These are phyloP conservation scores for Pelvicachromis taeniatus DNA, from an alignment of 2,113 vertebrate genomes.

Conservation along the genomic window DNA sequence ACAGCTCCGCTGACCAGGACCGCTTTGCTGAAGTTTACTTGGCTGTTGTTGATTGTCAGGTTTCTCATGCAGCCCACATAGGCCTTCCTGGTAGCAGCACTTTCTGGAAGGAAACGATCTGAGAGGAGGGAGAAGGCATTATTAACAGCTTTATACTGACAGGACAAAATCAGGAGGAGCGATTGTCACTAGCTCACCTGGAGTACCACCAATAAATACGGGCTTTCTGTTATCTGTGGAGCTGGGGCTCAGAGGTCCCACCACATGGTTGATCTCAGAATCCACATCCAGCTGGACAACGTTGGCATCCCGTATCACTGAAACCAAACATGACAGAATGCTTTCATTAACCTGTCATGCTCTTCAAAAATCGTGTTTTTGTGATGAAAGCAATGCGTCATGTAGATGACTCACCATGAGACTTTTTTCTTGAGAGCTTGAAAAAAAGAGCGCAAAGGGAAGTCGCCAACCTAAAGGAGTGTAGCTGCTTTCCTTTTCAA, in stretches of 20 bases:
- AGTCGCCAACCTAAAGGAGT: too few relatives aligned
- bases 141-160: not conserved
- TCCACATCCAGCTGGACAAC: constrained; percentile 90
- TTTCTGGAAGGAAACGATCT: constrained; percentile 80
- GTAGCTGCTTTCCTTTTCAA: too few relatives aligned
- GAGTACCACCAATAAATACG: constrained; percentile 90
- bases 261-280: constrained; percentile 86
- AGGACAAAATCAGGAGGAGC: not conserved
- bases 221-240: constrained; percentile 72
- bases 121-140: not conserved
- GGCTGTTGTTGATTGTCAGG: constrained; percentile 81
- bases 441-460: too few relatives aligned
- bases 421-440: too few relatives aligned
- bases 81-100: constrained; percentile 71
- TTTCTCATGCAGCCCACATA: constrained; percentile 90
- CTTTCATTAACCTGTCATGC: not conserved
- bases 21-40: constrained; percentile 85
- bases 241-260: constrained; percentile 78
- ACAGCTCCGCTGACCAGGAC: constrained; percentile 86
- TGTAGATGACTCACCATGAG: not conserved
- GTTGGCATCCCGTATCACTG: constrained; percentile 86
- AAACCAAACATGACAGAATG: not conserved
- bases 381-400: not conserved
- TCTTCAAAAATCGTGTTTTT: not conserved
- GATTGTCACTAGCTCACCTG: constrained; percentile 72